Evolutionary conservation across 2,797 vertebrate species (phyloP).

Genomic region (Meriones psammophilus): DNA sequence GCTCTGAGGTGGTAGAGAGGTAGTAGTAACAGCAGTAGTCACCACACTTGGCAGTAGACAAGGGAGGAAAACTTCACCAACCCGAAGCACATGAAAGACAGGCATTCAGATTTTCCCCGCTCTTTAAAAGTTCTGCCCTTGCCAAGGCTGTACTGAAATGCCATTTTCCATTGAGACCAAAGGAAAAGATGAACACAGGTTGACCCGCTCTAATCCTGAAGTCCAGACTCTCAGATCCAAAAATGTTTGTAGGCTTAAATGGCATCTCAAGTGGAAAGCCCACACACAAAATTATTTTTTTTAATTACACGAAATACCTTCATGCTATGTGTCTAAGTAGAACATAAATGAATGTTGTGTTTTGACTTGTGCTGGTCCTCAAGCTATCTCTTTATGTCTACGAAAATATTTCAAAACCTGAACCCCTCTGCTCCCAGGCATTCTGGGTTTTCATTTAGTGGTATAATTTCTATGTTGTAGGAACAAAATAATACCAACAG

Average conservation of each 20-base stretch:
- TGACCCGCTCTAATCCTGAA: neutral
- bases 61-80: neutral
- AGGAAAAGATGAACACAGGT: neutral
- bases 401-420: neutral
- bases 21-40: neutral
- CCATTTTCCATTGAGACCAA: neutral
- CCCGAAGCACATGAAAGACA: neutral
- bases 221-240: neutral
- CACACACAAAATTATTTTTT: neutral
- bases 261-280: neutral
- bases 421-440: neutral
- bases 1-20: no score
- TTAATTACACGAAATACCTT: neutral
- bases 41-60: neutral
- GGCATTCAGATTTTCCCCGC: neutral
- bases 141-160: neutral
- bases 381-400: neutral
- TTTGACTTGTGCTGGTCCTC: neutral
- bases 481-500: neutral
- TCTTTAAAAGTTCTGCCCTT: neutral
- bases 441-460: neutral
- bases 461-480: neutral
- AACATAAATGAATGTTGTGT: neutral
- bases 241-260: neutral
- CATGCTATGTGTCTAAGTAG: neutral